Evolutionary conservation across 2,113 vertebrate species (phyloP).

Genomic region (Rhinoptilus africanus): DNA sequence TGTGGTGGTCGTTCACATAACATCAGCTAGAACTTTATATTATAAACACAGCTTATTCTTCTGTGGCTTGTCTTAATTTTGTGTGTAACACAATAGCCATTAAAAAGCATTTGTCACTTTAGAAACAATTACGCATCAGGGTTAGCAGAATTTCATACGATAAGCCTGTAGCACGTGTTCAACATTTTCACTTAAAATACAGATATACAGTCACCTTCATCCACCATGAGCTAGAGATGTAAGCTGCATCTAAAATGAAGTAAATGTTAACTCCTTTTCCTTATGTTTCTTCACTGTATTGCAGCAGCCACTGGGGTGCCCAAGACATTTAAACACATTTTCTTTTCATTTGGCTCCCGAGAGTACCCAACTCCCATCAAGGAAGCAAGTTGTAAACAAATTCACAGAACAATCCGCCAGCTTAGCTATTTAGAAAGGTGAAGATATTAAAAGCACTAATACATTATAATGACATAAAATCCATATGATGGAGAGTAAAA

Average conservation of each 20-base stretch:
- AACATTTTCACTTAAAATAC: background rate
- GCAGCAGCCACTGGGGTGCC: background rate
- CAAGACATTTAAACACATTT: background rate
- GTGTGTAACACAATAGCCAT: background rate
- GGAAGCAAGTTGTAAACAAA: background rate
- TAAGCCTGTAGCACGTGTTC: background rate
- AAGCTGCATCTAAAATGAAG: background rate
- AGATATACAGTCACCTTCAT: background rate
- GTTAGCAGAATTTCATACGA: background rate
- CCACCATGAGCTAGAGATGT: background rate
- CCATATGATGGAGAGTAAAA: background rate
- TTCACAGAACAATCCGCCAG: background rate
- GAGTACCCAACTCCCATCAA: background rate
- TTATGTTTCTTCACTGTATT: background rate
- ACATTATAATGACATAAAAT: conserved; percentile 9
- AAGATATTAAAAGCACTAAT: background rate
- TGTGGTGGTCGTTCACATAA: rapidly evolving
- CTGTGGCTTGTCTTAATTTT: background rate
- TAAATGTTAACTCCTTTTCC: background rate
- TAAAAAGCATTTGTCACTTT: background rate
- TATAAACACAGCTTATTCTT: background rate
- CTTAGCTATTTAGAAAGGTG: background rate
- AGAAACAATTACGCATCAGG: background rate
- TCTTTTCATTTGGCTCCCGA: background rate
- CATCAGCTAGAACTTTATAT: background rate